Evolutionary conservation across 2,888 invertebrate species (phyloP), one percentile per base, ranked within the genome.

Genomic region (Eristalis intricaria): DNA sequence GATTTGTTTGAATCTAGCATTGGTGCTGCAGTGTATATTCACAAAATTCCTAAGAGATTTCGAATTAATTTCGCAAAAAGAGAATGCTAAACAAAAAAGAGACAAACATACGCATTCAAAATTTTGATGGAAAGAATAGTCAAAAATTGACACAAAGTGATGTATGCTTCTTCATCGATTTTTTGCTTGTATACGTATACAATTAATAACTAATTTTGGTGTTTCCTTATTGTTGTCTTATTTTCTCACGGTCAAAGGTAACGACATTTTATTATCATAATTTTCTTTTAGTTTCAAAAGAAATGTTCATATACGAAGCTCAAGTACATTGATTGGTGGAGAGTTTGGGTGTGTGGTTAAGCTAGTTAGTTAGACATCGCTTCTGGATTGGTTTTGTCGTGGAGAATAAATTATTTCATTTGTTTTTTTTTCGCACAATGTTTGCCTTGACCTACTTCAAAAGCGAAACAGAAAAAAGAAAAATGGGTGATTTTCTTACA

Each of bases 221-320:
- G 89, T 87, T 90, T 90, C 88, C 90, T 90, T 90, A 90, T 84
- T 89, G 79, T 63, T 61, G 74, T 74, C 61, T 60, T 32, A 26
- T 22, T 23, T 26, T 71, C 29, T 19, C 58, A 60, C 35, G n/a
- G n/a, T 15, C 58, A 56, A 10, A 29, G 60, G 35, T 13, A 23
- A 32, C 32, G n/a, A 56, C 64, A 75, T 60, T 85, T 82, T 64
- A 73, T 38, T 22, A 35, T 50, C 4, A 8, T 64, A 75, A 81
- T n/a, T 65, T 32, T 23, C 50, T 40, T 22, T 74, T 8, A 29
- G 50, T 66, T 7, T 19, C 50, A 50, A 50, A 50, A 50, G n/a
- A 50, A 19, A 4, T 50, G 19, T 19, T 50, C 19, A 19, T 7
- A 50, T 50, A n/a, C 19, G 50, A 50, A 50, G 50, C 50, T 50